These are phyloP conservation scores for Luidia sarsii DNA, from an alignment of 53 echinoderm and acorn worm species.

Conservation along the genomic window DNA sequence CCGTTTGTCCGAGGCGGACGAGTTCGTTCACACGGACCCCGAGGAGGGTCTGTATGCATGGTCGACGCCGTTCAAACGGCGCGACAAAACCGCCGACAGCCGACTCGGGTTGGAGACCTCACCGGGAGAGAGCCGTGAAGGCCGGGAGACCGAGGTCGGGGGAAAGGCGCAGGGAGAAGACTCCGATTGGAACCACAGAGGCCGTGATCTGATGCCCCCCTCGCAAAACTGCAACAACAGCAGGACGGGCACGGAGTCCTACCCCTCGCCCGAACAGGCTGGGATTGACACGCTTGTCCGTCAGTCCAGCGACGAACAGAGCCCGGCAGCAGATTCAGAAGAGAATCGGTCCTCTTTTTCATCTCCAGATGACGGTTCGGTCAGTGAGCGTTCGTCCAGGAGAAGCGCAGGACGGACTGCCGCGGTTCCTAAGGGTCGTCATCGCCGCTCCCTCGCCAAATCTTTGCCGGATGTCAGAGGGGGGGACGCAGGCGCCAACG, in stretches of 20 bases:
- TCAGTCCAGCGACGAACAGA: too few species aligned
- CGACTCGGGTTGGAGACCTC: neutral
- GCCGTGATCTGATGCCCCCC: too few species aligned
- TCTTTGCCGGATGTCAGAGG: too few species aligned
- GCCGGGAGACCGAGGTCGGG: neutral
- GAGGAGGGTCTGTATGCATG: constrained; percentile 23
- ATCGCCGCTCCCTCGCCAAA: too few species aligned
- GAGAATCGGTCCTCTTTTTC: too few species aligned
- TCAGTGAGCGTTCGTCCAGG: too few species aligned
- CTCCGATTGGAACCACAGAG: neutral
- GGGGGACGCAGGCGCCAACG: too few species aligned
- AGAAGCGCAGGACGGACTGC: too few species aligned
- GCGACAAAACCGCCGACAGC: neutral
- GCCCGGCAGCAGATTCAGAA: too few species aligned
- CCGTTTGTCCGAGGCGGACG: constrained; percentile 28
- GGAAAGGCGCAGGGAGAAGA: neutral
- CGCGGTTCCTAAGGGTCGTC: too few species aligned
- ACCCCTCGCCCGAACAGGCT: neutral
- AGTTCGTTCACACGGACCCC: constrained; percentile 33
- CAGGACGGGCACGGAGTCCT: neutral
- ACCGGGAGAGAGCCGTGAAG: neutral
- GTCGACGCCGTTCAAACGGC: neutral
- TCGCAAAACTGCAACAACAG: constrained; percentile 35
- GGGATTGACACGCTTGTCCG: neutral
- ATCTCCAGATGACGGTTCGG: too few species aligned